Percentiles rank a stretch among this genome's conserved stretches.
These are phyloP conservation scores for Psephotus haematonotus DNA, from an alignment of 2,113 vertebrate species.

Conservation along the genomic window DNA sequence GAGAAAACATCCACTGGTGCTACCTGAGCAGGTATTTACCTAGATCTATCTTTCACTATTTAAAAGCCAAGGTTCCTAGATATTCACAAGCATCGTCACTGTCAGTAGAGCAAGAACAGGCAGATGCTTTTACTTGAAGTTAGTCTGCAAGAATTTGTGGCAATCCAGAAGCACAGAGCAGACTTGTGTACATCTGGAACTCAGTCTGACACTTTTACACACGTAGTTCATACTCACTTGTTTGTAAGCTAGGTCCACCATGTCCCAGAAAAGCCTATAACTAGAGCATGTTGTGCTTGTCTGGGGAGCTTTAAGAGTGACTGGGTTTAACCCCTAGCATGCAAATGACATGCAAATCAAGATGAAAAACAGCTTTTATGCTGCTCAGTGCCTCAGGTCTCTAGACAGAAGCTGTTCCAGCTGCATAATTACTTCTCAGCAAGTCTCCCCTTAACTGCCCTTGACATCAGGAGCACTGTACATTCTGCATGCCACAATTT, in stretches of 20 bases:
- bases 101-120: background rate
- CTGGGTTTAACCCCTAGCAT: background rate
- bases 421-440: background rate
- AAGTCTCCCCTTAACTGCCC: background rate
- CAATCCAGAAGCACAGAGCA: background rate
- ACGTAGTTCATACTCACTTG: background rate
- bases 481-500: background rate
- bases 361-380: background rate
- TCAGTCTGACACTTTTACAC: background rate
- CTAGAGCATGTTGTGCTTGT: background rate
- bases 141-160: background rate
- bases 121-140: background rate
- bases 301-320: background rate
- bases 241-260: background rate
- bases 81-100: background rate
- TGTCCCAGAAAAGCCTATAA: background rate
- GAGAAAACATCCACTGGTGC: background rate
- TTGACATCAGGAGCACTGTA: background rate
- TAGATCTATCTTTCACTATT: background rate
- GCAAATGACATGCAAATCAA: background rate
- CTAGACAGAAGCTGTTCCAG: background rate
- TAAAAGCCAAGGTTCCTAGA: background rate
- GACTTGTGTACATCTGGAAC: background rate
- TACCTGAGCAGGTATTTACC: conserved; percentile 35
- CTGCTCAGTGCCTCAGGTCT: background rate